Conservation (phyloP, 2,888 invertebrate genomes). For the Andrena flavipes region DNA sequence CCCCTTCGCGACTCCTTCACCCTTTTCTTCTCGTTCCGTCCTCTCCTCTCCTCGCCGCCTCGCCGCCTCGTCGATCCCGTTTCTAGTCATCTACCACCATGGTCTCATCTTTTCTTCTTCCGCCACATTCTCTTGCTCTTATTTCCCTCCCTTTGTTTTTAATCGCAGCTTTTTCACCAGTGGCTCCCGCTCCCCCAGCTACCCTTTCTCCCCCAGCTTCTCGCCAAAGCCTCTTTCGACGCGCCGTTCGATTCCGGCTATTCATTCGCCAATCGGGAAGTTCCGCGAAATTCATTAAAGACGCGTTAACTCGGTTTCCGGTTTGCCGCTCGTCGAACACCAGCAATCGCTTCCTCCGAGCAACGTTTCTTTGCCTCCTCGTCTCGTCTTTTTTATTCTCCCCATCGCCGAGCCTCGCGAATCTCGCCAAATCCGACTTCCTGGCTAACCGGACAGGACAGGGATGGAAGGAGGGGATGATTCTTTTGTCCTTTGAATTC, state of each 20-base stretch:
- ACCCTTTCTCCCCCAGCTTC: background rate
- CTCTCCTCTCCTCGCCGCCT: background rate
- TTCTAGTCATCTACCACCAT: conserved; percentile 6
- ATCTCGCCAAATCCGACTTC: conserved; percentile 9
- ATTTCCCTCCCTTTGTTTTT: conserved; percentile 28
- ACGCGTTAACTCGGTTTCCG: conserved; percentile 47
- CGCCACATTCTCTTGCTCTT: background rate
- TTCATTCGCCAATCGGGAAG: conserved; percentile 52
- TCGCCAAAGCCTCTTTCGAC: background rate
- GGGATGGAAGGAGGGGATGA: background rate
- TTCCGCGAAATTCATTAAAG: conserved; percentile 61
- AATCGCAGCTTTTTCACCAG: conserved; percentile 25
- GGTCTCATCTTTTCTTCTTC: background rate
- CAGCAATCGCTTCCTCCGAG: conserved; percentile 41
- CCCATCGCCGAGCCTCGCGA: background rate
- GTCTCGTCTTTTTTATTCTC: background rate
- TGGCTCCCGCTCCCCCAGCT: background rate
- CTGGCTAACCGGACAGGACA: conserved; percentile 20
- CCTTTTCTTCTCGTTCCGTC: background rate
- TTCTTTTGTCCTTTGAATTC: conserved; percentile 12
- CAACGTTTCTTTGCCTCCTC: conserved; percentile 8
- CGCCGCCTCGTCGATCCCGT: background rate
- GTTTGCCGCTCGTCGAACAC: conserved; percentile 31
- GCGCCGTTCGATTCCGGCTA: conserved; percentile 2
- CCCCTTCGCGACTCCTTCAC: conserved; percentile 6